Evolutionary conservation across 1,140 invertebrate genomes (phyloP).

Genomic region (Diprion similis): DNA sequence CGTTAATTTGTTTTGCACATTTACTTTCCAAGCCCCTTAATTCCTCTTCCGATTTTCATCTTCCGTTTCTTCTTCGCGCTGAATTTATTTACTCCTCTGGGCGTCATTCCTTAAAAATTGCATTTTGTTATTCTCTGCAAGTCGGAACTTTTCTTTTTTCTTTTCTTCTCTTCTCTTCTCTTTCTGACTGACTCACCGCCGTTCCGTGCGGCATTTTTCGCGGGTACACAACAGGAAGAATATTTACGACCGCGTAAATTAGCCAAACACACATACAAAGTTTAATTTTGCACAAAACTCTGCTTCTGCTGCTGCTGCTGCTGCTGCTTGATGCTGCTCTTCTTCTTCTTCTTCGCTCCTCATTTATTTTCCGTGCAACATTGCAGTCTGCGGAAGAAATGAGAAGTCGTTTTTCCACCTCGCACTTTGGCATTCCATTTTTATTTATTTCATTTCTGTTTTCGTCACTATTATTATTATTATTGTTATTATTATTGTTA

Average conservation of each 20-base stretch:
- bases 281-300: constrained; percentile 23
- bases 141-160: background rate
- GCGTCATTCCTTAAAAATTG: background rate
- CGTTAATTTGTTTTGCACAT: too few relatives aligned
- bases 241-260: constrained; percentile 49
- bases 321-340: too few relatives aligned
- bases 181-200: background rate
- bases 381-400: too few relatives aligned
- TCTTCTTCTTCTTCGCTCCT: constrained; percentile 16
- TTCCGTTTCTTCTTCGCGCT: background rate
- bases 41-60: too few relatives aligned
- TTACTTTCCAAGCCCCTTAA: too few relatives aligned
- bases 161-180: constrained; percentile 7
- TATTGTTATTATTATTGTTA: constrained; percentile 50
- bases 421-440: constrained; percentile 11
- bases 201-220: background rate
- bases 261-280: constrained; percentile 36
- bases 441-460: too few relatives aligned
- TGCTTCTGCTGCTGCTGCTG: too few relatives aligned
- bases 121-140: background rate
- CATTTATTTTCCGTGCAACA: background rate
- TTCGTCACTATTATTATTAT: too few relatives aligned
- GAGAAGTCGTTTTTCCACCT: too few relatives aligned
- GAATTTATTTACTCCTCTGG: background rate
- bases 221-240: constrained; percentile 15